phyloP scores from a whole-genome alignment of 2,797 vertebrate species.

The Smutsia gigantea region DNA sequence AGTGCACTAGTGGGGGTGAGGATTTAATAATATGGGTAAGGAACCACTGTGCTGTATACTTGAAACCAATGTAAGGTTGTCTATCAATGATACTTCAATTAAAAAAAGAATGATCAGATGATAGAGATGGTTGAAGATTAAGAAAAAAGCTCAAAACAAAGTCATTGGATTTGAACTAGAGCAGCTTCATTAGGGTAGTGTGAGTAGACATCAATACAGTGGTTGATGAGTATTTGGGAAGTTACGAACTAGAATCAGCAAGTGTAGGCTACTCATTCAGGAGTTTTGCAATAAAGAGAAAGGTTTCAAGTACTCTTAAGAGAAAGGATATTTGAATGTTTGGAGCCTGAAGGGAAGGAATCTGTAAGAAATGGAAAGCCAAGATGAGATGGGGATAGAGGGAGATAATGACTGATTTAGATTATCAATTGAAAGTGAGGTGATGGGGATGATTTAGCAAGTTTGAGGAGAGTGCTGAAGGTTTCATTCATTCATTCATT shows the following conservation, averaged over 20 bases:
- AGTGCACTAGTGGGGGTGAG: no score
- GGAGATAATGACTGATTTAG: neutral
- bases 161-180: slow-evolving; percentile 18
- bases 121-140: neutral
- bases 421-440: neutral
- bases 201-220: neutral
- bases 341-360: neutral
- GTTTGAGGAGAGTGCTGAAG: neutral
- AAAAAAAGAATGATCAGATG: neutral
- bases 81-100: no score
- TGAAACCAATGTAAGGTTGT: no score
- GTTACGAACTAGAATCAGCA: neutral
- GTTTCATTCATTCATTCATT: slow-evolving; percentile 21
- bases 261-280: neutral
- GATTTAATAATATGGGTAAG: no score
- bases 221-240: neutral
- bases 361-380: neutral
- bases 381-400: neutral
- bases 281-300: slow-evolving; percentile 10
- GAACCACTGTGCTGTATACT: no score
- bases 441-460: neutral
- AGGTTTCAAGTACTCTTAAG: neutral
- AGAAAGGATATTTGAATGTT: neutral
- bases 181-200: neutral
- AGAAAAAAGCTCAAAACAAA: neutral